Evolutionary conservation across 1,140 invertebrate genomes (phyloP).

Genomic region (Orussus abietinus): DNA sequence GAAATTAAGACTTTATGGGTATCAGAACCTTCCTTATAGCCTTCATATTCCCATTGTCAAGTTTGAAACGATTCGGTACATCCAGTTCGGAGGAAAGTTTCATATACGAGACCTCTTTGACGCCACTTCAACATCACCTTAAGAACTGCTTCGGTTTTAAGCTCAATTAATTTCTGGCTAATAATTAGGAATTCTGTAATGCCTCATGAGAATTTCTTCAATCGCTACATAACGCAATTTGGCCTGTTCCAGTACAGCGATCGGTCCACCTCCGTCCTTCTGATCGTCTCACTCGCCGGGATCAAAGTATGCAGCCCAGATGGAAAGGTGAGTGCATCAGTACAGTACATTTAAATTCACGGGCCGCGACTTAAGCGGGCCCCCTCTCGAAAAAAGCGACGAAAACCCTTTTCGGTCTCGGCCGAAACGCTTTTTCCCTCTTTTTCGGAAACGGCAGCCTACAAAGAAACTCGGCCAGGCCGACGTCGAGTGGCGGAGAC

Average conservation of each 20-base stretch:
- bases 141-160: too few species aligned
- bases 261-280: constrained; percentile 65
- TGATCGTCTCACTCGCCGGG: constrained; percentile 71
- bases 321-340: constrained; percentile 64
- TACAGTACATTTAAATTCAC: constrained; percentile 7
- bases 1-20: too few species aligned
- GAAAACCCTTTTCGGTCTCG: constrained; percentile 15
- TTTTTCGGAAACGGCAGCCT: constrained; percentile 15
- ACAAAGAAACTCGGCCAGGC: constrained; percentile 38
- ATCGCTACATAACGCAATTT: neutral
- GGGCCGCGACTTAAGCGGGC: constrained; percentile 8
- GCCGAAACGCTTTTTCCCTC: constrained; percentile 14
- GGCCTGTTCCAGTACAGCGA: constrained; percentile 58
- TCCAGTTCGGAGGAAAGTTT: too few species aligned
- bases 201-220: too few species aligned
- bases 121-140: too few species aligned
- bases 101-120: too few species aligned
- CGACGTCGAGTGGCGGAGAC: constrained; percentile 21
- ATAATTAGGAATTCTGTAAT: too few species aligned
- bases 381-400: constrained; percentile 10
- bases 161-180: too few species aligned
- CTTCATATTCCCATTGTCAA: too few species aligned
- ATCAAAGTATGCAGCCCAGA: constrained; percentile 80
- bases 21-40: too few species aligned
- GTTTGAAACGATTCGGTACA: too few species aligned